These are phyloP conservation scores for Cherax destructor DNA, from an alignment of 1,140 invertebrate genomes.

Conservation along the genomic window DNA sequence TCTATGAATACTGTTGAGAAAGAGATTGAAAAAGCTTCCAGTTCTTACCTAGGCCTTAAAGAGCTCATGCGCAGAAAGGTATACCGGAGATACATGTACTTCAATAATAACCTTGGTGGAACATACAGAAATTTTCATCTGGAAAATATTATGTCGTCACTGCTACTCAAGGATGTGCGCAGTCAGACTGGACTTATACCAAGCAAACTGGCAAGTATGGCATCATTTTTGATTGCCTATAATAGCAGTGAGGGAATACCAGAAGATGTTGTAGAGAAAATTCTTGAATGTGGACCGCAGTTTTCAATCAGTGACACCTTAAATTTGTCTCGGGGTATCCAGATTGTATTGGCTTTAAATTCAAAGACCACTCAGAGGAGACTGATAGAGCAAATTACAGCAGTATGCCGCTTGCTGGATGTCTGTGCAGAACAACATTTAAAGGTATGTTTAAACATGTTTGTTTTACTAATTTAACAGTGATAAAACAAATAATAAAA, in stretches of 20 bases:
- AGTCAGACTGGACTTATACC: constrained; percentile 74
- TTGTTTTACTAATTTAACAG: too few relatives aligned
- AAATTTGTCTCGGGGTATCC: constrained; percentile 43
- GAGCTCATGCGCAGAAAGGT: constrained; percentile 46
- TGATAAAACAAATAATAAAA: too few relatives aligned
- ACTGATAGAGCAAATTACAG: constrained; percentile 46
- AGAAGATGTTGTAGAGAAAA: constrained; percentile 50
- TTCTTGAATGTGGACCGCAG: constrained; percentile 65
- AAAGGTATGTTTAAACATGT: constrained; percentile 38
- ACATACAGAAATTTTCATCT: constrained; percentile 76
- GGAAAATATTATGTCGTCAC: constrained; percentile 75
- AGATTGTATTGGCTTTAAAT: constrained; percentile 45
- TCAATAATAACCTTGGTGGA: constrained; percentile 77
- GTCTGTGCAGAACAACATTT: constrained; percentile 43
- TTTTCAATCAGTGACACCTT: constrained; percentile 55
- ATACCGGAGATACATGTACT: constrained; percentile 77
- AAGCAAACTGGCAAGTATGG: constrained; percentile 74
- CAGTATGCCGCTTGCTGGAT: constrained; percentile 35
- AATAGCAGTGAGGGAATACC: constrained; percentile 66
- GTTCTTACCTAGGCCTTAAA: constrained; percentile 17
- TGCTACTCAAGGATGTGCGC: constrained; percentile 75
- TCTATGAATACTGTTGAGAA: constrained; percentile 34
- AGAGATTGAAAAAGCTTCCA: background rate
- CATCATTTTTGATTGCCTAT: constrained; percentile 77
- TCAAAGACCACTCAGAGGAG: constrained; percentile 19